Base-by-base conservation (phyloP, 2,888 invertebrate species). In the Lochmaea capreae region DNA sequence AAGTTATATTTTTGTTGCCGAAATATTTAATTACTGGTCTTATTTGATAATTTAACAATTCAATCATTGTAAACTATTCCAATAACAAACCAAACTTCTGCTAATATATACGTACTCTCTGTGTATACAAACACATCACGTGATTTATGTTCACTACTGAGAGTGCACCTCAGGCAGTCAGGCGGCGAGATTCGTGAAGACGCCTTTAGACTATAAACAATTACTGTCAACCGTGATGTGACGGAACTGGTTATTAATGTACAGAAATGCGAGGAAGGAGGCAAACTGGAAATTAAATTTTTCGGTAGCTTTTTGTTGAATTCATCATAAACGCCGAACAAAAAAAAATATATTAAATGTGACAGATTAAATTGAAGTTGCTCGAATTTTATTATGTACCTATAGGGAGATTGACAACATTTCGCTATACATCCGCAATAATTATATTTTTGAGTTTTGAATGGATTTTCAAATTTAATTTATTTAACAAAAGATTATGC, bases 151-250 rank as follows among this genome's bases (percentile, higher is more conserved):
- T 16, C 54, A 16, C 10, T 8, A 54, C 9, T 54, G 16, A 1
- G n/a, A 49, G n/a, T 52, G 52, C 18, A 54, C 11, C 11, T 10
- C 54, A 54, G 16, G 18, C 33, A 8, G 49, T 10, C 54, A 54
- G 16, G 18, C 33, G 33, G 49, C 49, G n/a, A 49, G 49, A 49
- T 54, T 54, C 18, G 18, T 11, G 18, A 18, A 54, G 16, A 18
- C 16, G 54, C 16, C 54, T n/a, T 18, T 12, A 54, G 10, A 18
- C 18, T 18, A 16, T 18, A 39, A 39, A 61, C 61, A 61, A 61
- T 61, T 61, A 39, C 16, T n/a, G 61, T 61, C 61, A 61, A 39
- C 61, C n/a, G 16, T 61, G 61, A 61, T 8, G 61, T 39, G 39
- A 39, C 58, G 26, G 5, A 26, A 58, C 22, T 39, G 14, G n/a